These are phyloP conservation scores for Leptinotarsa tumamoca DNA, from an alignment of 2,888 invertebrate species.

Conservation along the genomic window DNA sequence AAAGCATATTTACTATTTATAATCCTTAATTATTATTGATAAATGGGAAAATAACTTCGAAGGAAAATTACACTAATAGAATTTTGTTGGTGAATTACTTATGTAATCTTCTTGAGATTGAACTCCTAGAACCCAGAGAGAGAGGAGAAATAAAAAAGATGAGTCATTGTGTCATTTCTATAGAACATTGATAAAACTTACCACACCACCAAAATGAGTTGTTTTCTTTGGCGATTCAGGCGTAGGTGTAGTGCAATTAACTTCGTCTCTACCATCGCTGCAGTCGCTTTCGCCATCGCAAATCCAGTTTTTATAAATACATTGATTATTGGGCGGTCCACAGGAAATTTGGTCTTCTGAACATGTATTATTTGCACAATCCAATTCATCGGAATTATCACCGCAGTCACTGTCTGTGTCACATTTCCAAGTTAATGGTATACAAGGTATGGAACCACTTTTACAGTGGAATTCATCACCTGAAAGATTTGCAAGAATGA, in stretches of 20 bases:
- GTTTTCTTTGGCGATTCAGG: neutral
- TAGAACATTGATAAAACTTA: neutral
- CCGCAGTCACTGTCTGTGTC: conserved; percentile 86
- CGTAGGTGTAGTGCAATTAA: conserved; percentile 70
- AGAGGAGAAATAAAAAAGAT: neutral
- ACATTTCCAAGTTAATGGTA: conserved; percentile 83
- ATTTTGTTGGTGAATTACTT: no score
- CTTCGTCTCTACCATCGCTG: conserved; percentile 76
- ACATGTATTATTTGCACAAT: conserved; percentile 75
- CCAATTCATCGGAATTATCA: conserved; percentile 80
- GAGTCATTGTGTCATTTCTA: neutral
- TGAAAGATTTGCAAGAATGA: conserved; percentile 37
- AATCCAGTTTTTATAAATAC: conserved; percentile 81
- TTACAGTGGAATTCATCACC: conserved; percentile 73
- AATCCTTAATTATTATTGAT: no score
- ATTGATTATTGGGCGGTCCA: conserved; percentile 67
- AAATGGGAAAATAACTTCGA: no score
- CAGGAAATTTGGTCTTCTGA: conserved; percentile 81
- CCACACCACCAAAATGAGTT: neutral
- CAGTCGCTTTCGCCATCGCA: conserved; percentile 89
- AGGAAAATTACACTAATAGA: no score
- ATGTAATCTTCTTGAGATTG: neutral
- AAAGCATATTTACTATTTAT: no score
- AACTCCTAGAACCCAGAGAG: neutral
- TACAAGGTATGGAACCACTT: conserved; percentile 70